Conservation (phyloP, 2,797 vertebrate genomes). For the Poecilia velifera region DNA sequence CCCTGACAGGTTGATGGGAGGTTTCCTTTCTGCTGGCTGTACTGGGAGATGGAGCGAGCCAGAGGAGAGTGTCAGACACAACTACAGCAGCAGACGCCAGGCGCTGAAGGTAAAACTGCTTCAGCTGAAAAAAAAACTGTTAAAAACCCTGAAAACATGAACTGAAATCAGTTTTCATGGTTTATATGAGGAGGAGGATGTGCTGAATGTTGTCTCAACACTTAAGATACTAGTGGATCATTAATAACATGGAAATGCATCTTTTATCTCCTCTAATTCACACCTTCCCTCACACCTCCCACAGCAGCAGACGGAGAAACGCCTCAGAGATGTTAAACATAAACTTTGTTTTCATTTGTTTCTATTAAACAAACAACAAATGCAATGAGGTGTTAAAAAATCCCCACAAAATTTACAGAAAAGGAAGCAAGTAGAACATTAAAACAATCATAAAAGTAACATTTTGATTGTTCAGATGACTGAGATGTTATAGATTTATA, state of each 20-base stretch:
- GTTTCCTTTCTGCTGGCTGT: constrained; percentile 68
- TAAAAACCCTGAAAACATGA: neutral
- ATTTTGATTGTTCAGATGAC: neutral
- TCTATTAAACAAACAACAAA: neutral
- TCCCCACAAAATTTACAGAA: neutral
- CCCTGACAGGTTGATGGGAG: constrained; percentile 56
- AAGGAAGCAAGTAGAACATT: neutral
- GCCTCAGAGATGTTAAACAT: neutral
- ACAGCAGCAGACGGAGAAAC: neutral
- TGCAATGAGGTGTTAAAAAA: neutral
- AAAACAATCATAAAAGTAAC: neutral
- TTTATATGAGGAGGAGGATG: neutral
- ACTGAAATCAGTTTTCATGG: neutral
- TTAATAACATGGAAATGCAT: neutral
- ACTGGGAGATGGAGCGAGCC: constrained; percentile 70
- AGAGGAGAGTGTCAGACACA: constrained; percentile 52
- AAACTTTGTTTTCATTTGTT: neutral
- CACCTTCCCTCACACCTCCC: neutral
- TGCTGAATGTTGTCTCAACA: neutral
- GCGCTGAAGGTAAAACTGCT: constrained; percentile 24
- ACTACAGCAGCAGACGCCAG: constrained; percentile 27
- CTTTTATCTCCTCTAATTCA: neutral
- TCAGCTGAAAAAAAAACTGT: neutral
- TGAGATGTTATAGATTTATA: neutral
- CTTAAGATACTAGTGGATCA: neutral